Evolutionary conservation across 2,797 vertebrate genomes (phyloP).

Genomic region (Dendrocincla tyrannina): DNA sequence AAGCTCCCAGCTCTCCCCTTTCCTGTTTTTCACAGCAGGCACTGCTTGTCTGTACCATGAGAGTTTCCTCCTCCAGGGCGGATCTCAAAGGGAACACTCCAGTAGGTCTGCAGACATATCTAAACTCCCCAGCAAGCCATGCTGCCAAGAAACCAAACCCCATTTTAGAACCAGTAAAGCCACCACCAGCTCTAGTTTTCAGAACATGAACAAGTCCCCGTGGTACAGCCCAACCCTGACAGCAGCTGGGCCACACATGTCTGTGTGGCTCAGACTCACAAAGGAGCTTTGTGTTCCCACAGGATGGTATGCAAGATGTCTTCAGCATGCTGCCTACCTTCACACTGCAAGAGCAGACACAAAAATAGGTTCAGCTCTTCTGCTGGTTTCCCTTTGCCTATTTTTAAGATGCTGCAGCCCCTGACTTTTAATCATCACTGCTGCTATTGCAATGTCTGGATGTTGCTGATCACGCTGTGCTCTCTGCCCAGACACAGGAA

Average conservation of each 20-base stretch:
- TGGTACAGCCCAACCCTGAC: not conserved
- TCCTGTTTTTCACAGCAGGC: not conserved
- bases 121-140: not conserved
- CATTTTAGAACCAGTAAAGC: not conserved
- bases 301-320: not conserved
- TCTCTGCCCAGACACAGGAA: not conserved
- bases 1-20: not conserved
- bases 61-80: not conserved
- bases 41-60: not conserved
- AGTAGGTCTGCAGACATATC: not conserved
- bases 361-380: not conserved
- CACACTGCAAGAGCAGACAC: not conserved
- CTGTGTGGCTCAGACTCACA: not conserved
- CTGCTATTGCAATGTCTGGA: not conserved
- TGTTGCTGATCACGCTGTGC: not conserved
- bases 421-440: not conserved
- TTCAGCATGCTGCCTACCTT: not conserved
- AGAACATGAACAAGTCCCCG: not conserved
- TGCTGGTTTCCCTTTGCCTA: not conserved
- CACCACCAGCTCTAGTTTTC: not conserved
- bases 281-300: not conserved
- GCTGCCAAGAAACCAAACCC: slow-evolving; percentile 18
- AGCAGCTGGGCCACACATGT: not conserved
- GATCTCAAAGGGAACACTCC: not conserved
- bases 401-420: not conserved